Evolutionary conservation across 2,888 invertebrate genomes (phyloP).

Genomic region (Cyrtodaria siliqua): DNA sequence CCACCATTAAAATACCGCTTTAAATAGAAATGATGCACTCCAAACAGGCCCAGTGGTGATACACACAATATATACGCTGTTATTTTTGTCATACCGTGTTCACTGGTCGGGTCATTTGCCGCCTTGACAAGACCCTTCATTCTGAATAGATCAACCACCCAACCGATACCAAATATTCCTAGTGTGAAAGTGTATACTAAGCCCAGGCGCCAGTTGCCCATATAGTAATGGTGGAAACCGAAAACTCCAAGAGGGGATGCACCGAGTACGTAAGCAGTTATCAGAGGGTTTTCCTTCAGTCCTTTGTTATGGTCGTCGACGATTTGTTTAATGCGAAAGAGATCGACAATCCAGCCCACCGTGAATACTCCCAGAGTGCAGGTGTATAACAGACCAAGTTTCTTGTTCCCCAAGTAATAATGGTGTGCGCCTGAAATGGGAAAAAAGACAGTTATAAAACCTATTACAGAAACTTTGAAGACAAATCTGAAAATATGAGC

Average conservation of each 20-base stretch:
- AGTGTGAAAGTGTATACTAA: constrained; percentile 55
- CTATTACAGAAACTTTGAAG: too few relatives aligned
- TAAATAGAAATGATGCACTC: constrained; percentile 59
- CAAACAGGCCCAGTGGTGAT: constrained; percentile 56
- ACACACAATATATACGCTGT: too few relatives aligned
- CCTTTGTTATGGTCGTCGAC: constrained; percentile 68
- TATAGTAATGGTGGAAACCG: constrained; percentile 59
- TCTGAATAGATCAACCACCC: constrained; percentile 59
- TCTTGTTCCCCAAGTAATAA: constrained; percentile 64
- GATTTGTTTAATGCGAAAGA: constrained; percentile 67
- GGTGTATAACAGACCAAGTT: constrained; percentile 69
- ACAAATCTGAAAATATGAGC: too few relatives aligned
- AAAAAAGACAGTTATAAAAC: too few relatives aligned
- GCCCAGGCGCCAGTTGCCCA: constrained; percentile 57
- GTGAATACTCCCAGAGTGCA: constrained; percentile 70
- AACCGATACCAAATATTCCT: constrained; percentile 59
- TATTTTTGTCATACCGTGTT: too few relatives aligned
- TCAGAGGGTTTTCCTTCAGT: constrained; percentile 49
- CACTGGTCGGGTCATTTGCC: too few relatives aligned
- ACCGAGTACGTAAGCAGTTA: constrained; percentile 55
- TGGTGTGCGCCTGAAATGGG: constrained; percentile 68
- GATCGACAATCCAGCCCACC: constrained; percentile 72
- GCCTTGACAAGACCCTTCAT: too few relatives aligned
- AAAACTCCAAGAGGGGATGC: constrained; percentile 59
- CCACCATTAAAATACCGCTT: constrained; percentile 56